phyloP scores from a whole-genome alignment of 1,140 invertebrate species.

The Drosophila gunungcola region DNA sequence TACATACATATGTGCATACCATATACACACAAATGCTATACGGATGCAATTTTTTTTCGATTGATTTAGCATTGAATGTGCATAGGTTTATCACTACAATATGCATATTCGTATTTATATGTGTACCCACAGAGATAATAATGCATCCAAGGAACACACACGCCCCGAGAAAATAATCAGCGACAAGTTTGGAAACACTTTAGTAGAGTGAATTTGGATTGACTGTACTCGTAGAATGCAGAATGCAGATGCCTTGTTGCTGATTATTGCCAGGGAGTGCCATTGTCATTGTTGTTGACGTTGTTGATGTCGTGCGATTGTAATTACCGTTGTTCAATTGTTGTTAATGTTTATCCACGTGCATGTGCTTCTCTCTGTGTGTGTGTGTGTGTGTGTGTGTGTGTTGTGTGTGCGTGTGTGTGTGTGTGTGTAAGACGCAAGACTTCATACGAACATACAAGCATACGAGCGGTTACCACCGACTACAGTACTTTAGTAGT shows the following conservation, averaged over 20 bases:
- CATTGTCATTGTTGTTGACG: constrained; percentile 35
- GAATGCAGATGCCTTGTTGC: not conserved
- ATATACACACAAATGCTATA: constrained; percentile 21
- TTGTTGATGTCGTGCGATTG: constrained; percentile 55
- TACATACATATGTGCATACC: constrained; percentile 25
- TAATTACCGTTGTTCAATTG: constrained; percentile 74
- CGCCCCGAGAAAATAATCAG: constrained; percentile 1
- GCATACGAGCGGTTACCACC: constrained; percentile 61
- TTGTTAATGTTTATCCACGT: constrained; percentile 54
- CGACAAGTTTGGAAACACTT: not conserved
- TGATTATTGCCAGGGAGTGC: not conserved
- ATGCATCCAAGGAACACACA: constrained; percentile 18
- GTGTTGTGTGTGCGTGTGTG: too few relatives aligned
- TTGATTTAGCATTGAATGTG: constrained; percentile 60
- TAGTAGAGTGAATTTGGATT: not conserved
- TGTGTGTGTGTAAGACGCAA: constrained; percentile 25
- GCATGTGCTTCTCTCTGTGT: constrained; percentile 1
- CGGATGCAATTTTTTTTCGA: constrained; percentile 54
- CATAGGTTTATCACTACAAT: constrained; percentile 31
- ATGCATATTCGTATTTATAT: constrained; percentile 16
- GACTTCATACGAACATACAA: constrained; percentile 44
- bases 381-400: too few relatives aligned
- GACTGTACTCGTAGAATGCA: too few relatives aligned
- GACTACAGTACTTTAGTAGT: constrained; percentile 65
- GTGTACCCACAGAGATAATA: constrained; percentile 36